These are phyloP conservation scores for Callimorpha dominula DNA, from an alignment of 2,888 invertebrate species.

Conservation along the genomic window DNA sequence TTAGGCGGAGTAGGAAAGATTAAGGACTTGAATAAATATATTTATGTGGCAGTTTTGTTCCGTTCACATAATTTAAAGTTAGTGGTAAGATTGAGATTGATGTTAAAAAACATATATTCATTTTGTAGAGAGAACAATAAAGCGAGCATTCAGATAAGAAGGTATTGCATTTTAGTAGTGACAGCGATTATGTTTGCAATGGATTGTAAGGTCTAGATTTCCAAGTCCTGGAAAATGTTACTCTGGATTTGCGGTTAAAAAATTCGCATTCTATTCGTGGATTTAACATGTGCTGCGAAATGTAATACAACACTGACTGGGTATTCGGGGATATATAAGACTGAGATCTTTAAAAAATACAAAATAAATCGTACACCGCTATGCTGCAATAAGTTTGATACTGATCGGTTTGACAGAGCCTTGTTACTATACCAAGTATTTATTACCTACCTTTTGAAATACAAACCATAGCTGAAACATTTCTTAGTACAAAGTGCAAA, in stretches of 20 bases:
- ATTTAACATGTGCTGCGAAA: too few species aligned
- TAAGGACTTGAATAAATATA: slow-evolving; percentile 5
- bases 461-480: background rate
- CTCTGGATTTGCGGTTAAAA: too few species aligned
- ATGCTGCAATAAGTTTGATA: background rate
- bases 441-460: background rate
- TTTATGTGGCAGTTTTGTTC: slow-evolving; percentile 17
- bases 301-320: too few species aligned
- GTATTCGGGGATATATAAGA: background rate
- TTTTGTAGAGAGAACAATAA: background rate
- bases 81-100: slow-evolving; percentile 16
- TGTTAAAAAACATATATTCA: slow-evolving; percentile 6
- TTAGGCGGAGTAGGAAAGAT: background rate
- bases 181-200: background rate
- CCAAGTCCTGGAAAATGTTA: too few species aligned
- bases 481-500: background rate
- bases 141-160: background rate
- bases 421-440: background rate
- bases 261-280: too few species aligned
- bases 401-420: background rate
- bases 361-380: background rate
- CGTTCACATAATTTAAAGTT: slow-evolving; percentile 34
- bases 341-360: background rate
- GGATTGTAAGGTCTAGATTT: too few species aligned
- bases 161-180: background rate